A percentile compares a stretch with the other conserved stretches of the same genome.
phyloP scores from a whole-genome alignment of 2,888 invertebrate species.

The Stenoptilia bipunctidactyla region DNA sequence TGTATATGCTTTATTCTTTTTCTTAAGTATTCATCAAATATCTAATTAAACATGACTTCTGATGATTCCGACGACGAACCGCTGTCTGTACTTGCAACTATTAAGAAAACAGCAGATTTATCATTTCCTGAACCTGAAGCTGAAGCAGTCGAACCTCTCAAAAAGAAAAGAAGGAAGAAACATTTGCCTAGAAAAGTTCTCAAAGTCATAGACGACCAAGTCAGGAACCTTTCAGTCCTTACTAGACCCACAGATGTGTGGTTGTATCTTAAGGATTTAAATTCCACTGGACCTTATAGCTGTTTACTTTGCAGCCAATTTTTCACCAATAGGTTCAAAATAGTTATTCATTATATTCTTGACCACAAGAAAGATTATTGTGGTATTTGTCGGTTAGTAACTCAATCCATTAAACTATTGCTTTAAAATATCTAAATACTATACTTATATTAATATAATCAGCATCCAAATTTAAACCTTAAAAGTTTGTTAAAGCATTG shows the following conservation, averaged over 20 bases:
- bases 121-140: slow-evolving; percentile 16
- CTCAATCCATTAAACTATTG: too few species aligned
- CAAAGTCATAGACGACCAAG: slow-evolving; percentile 7
- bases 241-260: slow-evolving; percentile 57
- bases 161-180: slow-evolving; percentile 25
- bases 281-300: slow-evolving; percentile 53
- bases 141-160: slow-evolving; percentile 14
- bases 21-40: too few species aligned
- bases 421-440: too few species aligned
- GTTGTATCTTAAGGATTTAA: slow-evolving; percentile 61
- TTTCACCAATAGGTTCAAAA: slow-evolving; percentile 58
- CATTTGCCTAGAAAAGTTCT: not conserved
- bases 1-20: too few species aligned
- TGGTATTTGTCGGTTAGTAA: slow-evolving; percentile 56
- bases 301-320: slow-evolving; percentile 59
- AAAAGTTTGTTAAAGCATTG: too few species aligned
- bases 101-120: slow-evolving; percentile 33
- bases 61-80: slow-evolving; percentile 64
- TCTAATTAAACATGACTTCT: slow-evolving; percentile 29
- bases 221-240: slow-evolving; percentile 27
- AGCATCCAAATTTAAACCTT: too few species aligned
- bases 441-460: too few species aligned
- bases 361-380: slow-evolving; percentile 65
- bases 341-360: slow-evolving; percentile 59
- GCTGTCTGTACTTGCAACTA: slow-evolving; percentile 42